These are phyloP conservation scores for Sipha flava DNA, from an alignment of 1,140 invertebrate species.

Conservation along the genomic window DNA sequence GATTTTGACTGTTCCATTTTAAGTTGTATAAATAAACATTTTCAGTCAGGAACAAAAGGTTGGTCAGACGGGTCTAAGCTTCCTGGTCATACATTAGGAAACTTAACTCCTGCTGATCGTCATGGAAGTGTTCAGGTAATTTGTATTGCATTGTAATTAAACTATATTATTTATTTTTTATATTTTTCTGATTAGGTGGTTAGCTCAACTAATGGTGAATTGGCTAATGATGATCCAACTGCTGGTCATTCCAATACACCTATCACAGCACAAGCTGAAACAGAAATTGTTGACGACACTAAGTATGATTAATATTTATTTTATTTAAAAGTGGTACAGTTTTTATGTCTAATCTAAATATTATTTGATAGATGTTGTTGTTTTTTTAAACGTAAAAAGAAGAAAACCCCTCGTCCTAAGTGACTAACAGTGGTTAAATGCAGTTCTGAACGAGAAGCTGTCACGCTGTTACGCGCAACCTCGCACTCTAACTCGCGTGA, in stretches of 20 bases:
- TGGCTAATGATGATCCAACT: conserved; percentile 88
- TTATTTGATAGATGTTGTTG: conserved; percentile 80
- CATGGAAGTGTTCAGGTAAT: conserved; percentile 85
- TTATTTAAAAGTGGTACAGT: background rate
- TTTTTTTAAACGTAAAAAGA: conserved; percentile 95
- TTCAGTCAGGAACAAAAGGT: conserved; percentile 43
- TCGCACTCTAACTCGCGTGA: conserved; percentile 59
- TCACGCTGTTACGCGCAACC: conserved; percentile 55
- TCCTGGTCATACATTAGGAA: conserved; percentile 51
- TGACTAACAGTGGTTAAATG: conserved; percentile 56
- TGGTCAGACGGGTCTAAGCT: conserved; percentile 55
- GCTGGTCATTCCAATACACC: conserved; percentile 94
- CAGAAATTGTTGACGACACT: conserved; percentile 85
- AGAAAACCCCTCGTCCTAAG: conserved; percentile 76
- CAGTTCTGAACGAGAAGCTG: conserved; percentile 56
- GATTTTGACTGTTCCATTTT: background rate
- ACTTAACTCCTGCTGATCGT: conserved; percentile 82
- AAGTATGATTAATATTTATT: conserved; percentile 51
- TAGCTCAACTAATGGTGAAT: conserved; percentile 91
- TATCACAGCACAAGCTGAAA: conserved; percentile 84
- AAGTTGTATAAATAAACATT: background rate
- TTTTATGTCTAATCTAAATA: conserved; percentile 37
- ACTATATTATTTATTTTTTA: conserved; percentile 37
- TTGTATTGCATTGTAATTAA: background rate
- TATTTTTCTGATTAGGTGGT: conserved; percentile 84